These are phyloP conservation scores for Riptortus pedestris DNA, from an alignment of 1,140 invertebrate genomes.

Conservation along the genomic window DNA sequence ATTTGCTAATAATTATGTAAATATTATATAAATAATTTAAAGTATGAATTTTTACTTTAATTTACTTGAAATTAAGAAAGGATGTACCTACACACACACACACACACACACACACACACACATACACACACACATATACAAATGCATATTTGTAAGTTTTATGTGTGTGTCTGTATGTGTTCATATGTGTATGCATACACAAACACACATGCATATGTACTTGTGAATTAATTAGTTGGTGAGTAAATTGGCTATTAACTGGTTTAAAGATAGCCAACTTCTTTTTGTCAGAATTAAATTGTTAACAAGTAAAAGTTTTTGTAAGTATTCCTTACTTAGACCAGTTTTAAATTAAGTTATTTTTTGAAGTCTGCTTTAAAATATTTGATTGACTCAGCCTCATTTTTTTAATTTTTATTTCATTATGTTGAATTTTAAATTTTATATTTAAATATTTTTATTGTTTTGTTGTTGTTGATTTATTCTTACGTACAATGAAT, in stretches of 20 bases:
- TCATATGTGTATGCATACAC: background rate
- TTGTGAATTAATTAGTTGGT: background rate
- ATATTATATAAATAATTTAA: too few species aligned
- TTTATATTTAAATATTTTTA: background rate
- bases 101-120: too few species aligned
- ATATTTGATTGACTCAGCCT: background rate
- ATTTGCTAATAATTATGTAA: too few species aligned
- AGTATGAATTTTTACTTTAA: too few species aligned
- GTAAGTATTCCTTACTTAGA: background rate
- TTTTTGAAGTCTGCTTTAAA: background rate
- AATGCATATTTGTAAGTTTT: too few species aligned
- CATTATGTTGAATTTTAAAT: background rate
- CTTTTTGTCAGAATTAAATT: background rate
- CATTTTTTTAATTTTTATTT: background rate
- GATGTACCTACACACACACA: too few species aligned
- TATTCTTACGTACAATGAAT: background rate
- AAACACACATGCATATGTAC: background rate
- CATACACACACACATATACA: too few species aligned
- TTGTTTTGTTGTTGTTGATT: background rate
- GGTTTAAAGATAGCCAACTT: background rate
- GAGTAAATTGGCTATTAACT: background rate
- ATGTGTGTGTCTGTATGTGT: background rate
- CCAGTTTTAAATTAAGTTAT: background rate
- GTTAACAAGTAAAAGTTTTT: background rate
- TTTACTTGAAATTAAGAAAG: too few species aligned